These are phyloP conservation scores for Caenorhabditis sp. DNA, from an alignment of 2,888 invertebrate species.

Conservation along the genomic window DNA sequence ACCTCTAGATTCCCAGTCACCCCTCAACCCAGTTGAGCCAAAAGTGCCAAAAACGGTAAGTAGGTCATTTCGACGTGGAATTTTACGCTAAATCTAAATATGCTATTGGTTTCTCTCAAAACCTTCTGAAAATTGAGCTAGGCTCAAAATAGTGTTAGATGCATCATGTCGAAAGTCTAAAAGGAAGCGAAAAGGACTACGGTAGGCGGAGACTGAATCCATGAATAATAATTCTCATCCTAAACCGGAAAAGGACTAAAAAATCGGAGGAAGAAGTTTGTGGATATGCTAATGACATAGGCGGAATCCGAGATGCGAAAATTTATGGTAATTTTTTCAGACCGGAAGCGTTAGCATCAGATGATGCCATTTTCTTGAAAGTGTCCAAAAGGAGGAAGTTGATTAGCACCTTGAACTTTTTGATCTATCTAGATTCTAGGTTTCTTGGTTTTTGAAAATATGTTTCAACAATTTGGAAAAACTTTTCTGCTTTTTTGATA, in stretches of 20 bases:
- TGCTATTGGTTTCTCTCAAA: not conserved
- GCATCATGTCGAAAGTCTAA: not conserved
- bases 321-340: slow-evolving; percentile 4
- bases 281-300: not conserved
- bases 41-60: not conserved
- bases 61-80: not conserved
- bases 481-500: no score
- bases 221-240: not conserved
- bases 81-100: not conserved
- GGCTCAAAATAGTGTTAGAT: no score
- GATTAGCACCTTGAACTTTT: not conserved
- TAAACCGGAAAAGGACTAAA: not conserved
- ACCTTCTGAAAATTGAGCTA: not conserved
- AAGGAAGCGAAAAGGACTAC: not conserved
- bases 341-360: not conserved
- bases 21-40: slow-evolving; percentile 3
- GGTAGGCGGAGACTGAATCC: not conserved
- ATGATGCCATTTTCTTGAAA: slow-evolving; percentile 5
- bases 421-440: not conserved
- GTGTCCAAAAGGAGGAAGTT: not conserved
- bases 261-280: slow-evolving; percentile 2
- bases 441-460: no score
- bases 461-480: no score
- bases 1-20: not conserved
- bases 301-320: not conserved